A percentile compares a stretch with the other conserved stretches of the same genome.
phyloP scores from a whole-genome alignment of 1,140 invertebrate genomes.

The Doryteuthis pealeii region DNA sequence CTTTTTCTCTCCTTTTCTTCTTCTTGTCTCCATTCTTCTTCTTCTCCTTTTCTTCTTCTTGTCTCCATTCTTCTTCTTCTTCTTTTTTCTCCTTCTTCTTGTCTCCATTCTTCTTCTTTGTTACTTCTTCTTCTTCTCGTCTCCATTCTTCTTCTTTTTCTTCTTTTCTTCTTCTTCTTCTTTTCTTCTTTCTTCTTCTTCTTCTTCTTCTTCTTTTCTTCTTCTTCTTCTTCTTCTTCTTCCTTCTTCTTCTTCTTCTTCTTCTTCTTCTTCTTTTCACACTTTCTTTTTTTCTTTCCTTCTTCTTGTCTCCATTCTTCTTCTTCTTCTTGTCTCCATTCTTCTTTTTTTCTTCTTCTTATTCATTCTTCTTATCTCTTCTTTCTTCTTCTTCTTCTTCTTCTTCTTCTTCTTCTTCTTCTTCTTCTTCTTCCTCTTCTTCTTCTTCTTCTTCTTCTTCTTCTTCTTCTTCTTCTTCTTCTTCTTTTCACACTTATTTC shows the following conservation, averaged over 20 bases:
- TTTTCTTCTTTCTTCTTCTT: background rate
- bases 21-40: background rate
- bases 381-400: too few relatives aligned
- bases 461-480: background rate
- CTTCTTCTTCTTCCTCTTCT: background rate
- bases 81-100: background rate
- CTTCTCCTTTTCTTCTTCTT: background rate
- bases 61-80: conserved; percentile 12
- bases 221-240: background rate
- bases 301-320: too few relatives aligned
- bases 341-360: too few relatives aligned
- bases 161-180: conserved; percentile 1
- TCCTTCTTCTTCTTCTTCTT: background rate
- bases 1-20: background rate
- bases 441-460: background rate
- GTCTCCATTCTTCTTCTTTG: too few relatives aligned
- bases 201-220: conserved; percentile 3
- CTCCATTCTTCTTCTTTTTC: conserved; percentile 1
- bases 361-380: too few relatives aligned
- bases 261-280: too few relatives aligned
- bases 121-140: background rate
- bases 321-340: too few relatives aligned
- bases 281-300: too few relatives aligned
- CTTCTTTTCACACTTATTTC: too few relatives aligned
- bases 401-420: background rate